Evolutionary conservation across 2,113 vertebrate species (phyloP).

Genomic region (Genyomyrus donnyi): DNA sequence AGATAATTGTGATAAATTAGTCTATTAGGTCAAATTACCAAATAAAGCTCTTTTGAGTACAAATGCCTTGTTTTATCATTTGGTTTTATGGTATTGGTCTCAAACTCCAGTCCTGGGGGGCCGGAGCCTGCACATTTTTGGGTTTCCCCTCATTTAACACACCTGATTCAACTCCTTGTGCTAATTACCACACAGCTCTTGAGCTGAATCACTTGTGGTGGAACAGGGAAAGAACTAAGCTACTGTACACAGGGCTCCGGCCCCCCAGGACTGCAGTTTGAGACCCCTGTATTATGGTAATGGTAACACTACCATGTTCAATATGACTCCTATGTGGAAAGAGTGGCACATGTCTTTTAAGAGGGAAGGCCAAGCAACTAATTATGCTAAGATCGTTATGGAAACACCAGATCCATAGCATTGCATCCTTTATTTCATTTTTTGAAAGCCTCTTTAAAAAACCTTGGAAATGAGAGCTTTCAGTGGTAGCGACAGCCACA

Average conservation of each 20-base stretch:
- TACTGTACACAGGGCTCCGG: no score
- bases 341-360: background rate
- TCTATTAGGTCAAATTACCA: background rate
- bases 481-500: background rate
- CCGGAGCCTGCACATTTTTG: no score
- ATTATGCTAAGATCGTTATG: background rate
- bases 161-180: no score
- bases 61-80: background rate
- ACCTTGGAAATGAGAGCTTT: background rate
- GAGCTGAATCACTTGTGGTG: no score
- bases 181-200: no score
- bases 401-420: background rate
- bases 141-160: no score
- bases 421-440: background rate
- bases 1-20: background rate
- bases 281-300: background rate
- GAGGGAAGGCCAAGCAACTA: background rate
- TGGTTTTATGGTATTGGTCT: background rate
- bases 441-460: background rate
- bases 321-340: background rate
- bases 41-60: background rate
- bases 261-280: no score
- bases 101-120: no score
- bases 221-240: no score
- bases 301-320: background rate